Conservation (phyloP, 92 coral and sea anemone genomes). For the Bergia puertoricense region DNA sequence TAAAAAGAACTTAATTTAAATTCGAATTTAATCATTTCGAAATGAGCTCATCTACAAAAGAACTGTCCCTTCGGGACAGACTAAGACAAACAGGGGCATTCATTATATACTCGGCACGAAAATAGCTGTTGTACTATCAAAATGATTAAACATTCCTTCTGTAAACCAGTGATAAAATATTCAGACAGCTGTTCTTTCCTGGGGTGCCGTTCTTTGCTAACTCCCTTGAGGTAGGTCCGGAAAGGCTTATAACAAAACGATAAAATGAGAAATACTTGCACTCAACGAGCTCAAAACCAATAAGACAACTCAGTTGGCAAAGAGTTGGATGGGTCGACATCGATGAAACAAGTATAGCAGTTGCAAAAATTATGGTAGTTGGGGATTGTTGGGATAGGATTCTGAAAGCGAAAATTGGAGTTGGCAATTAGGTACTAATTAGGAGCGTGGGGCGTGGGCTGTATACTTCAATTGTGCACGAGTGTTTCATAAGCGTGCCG, state of each 20-base stretch:
- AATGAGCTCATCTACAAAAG: slow-evolving; percentile 36
- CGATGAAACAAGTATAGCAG: neutral
- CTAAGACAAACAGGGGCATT: slow-evolving; percentile 56
- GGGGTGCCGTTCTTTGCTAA: slow-evolving; percentile 49
- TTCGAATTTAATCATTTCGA: slow-evolving; percentile 36
- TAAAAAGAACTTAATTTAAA: slow-evolving; percentile 5
- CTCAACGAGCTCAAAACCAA: neutral
- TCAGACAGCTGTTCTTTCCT: slow-evolving; percentile 66
- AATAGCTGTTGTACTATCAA: slow-evolving; percentile 67
- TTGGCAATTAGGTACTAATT: slow-evolving; percentile 92
- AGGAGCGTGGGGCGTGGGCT: slow-evolving; percentile 74
- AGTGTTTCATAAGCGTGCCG: slow-evolving; percentile 74
- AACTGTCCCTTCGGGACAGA: slow-evolving; percentile 33
- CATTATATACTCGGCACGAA: slow-evolving; percentile 42
- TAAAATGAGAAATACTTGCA: neutral
- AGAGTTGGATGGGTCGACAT: no score
- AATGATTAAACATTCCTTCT: slow-evolving; percentile 74
- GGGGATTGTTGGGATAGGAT: slow-evolving; percentile 39
- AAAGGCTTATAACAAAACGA: slow-evolving; percentile 5
- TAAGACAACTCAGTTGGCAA: neutral
- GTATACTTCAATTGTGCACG: slow-evolving; percentile 72
- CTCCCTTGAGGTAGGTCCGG: slow-evolving; percentile 58
- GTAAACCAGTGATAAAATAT: slow-evolving; percentile 69
- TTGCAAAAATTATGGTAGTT: slow-evolving; percentile 34
- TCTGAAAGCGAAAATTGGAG: slow-evolving; percentile 71